Evolutionary conservation across 2,888 invertebrate genomes (phyloP).

Genomic region (Julus scandinavius): DNA sequence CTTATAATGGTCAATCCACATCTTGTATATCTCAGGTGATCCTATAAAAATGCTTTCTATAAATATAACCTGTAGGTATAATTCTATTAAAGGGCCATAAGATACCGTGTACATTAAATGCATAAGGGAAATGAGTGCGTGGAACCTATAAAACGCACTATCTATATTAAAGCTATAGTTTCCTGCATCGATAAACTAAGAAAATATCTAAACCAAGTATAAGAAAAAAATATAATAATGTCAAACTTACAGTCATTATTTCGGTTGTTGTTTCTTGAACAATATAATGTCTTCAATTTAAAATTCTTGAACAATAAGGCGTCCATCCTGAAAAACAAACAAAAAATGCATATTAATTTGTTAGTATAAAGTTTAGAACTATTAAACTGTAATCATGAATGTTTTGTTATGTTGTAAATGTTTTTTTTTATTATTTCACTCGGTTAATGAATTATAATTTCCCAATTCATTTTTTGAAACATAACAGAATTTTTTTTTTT

Average conservation of each 20-base stretch:
- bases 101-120: background rate
- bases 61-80: background rate
- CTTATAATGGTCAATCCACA: constrained; percentile 19
- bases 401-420: too few relatives aligned
- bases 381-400: too few relatives aligned
- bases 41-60: background rate
- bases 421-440: too few relatives aligned
- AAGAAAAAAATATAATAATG: background rate
- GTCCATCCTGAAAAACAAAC: too few relatives aligned
- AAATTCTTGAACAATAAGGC: too few relatives aligned
- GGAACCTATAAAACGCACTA: background rate
- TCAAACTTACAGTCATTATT: background rate
- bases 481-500: too few relatives aligned
- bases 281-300: too few relatives aligned
- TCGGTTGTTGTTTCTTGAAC: too few relatives aligned
- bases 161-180: background rate
- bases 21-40: background rate
- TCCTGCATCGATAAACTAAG: background rate
- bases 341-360: too few relatives aligned
- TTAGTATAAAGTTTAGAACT: too few relatives aligned
- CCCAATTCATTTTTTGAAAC: too few relatives aligned
- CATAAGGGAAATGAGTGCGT: background rate
- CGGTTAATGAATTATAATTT: too few relatives aligned
- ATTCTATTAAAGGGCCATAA: background rate
- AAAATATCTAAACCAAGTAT: background rate